Evolutionary conservation across 2,113 vertebrate species (phyloP), one percentile per base, ranked within the genome.

Genomic region (Lota lota): DNA sequence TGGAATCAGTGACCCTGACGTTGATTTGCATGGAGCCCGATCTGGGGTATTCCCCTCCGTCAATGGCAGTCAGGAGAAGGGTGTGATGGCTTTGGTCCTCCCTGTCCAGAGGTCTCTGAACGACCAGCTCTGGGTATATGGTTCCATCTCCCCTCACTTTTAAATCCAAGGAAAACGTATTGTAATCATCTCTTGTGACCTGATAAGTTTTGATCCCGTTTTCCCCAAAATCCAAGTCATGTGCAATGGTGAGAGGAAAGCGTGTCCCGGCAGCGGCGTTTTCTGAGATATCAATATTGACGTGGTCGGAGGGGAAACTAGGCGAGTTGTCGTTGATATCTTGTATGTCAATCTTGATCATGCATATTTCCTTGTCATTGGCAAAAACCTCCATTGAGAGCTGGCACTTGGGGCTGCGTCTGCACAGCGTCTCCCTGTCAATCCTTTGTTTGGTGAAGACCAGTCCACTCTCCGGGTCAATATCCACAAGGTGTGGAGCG

Each of bases 281-380:
- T 86, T 99, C 97, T 0, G 97, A 95, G 79, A 99, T 99, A 91
- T 99, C 97, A 89, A 99, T 94, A 78, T 99, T 96, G 54, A 98
- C 94, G 86, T 98, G 95, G 76, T 99, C 97, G 0, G 96, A 95
- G 2, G 97, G 95, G 77, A 99, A 99, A 3, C 91, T 91, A 0
- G 97, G 97, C 0, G 97, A 94, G 0, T 99, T 99, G 91, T 99
- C 97, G 11, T 99, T 99, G 76, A 99, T 94, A 86, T 99, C 97
- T 90, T 95, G 94, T 75, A 99, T 93, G 81, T 99, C 97, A 82
- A 99, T 96, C 83, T 99, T 99, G 86, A 99, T 96, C 96, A 99
- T 98, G 84, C 94, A 99, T 82, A 99, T 97, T 82, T 98, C 97
- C 84, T 97, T 96, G 90, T 99, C 97, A 3, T 98, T 96, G 84